Base-by-base conservation (phyloP, 2,888 invertebrate species). In the Seladonia tumulorum region DNA sequence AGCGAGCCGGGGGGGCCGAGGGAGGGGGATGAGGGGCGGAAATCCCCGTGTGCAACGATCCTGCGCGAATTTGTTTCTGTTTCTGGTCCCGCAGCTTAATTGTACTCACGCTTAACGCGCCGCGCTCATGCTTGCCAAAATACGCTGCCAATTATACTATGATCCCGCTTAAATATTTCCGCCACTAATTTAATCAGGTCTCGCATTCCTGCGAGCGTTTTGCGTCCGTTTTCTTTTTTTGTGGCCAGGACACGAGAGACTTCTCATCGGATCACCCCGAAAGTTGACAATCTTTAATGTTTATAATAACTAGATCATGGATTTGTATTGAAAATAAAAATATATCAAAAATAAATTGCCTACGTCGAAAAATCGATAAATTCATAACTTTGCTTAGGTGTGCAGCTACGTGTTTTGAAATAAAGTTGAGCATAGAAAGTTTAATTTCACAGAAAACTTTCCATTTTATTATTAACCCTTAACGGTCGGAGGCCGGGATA, bases 31-130 rank as follows among this genome's bases (percentile, higher is more conserved):
- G 29, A n/a, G 12, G n/a, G 5, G 35, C 35, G 35, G 35, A 35
- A 75, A 39, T 8, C 70, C 72, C 63, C 79, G 57, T 22, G 76
- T 22, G 79, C 35, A 72, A 76, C 81, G 76, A 76, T 75, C 60
- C 76, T 25, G n/a, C 42, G 53, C 45, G 39, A 83, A 53, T 75
- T 74, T 76, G 81, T 83, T 89, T 87, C 74, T 22, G 74, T 68
- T 83, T 81, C 79, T 42, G 71, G 76, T 82, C 80, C 42, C 74
- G 77, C 63, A 63, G 63, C 63, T 63, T 85, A 89, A 89, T 87
- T 83, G 71, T 63, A 84, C 71, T 45, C 14, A 53, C 57, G 63
- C 42, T 68, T 83, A 71, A 83, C 83, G 25, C 63, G 29, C 16
- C 68, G 7, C 16, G 14, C 35, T 45, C 39, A 71, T 53, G 66